phyloP scores from a whole-genome alignment of 2,113 vertebrate species.

The Parus major region DNA sequence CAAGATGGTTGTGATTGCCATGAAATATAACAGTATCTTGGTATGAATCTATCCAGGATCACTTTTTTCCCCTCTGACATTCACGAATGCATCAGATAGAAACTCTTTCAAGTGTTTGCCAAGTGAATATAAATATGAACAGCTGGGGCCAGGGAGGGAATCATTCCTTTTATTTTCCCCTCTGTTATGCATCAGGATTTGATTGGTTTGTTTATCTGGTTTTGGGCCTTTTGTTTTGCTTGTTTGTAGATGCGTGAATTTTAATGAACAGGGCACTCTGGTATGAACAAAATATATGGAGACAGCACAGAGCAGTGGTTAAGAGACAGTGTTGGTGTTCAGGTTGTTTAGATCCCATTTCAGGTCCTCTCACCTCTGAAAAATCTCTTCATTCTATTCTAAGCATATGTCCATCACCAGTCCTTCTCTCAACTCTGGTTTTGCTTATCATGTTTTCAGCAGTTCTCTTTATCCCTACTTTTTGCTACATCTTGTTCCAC shows the following conservation, averaged over 20 bases:
- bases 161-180: not conserved
- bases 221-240: constrained; percentile 4
- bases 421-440: not conserved
- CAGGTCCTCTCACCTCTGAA: not conserved
- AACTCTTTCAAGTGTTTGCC: constrained; percentile 45
- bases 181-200: constrained; percentile 13
- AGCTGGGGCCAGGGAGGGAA: not conserved
- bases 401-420: not conserved
- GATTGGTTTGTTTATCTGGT: constrained; percentile 28
- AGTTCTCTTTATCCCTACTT: not conserved
- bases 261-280: not conserved
- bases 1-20: not conserved
- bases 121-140: constrained; percentile 53
- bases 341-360: not conserved
- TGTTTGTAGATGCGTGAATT: constrained; percentile 5
- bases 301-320: not conserved
- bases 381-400: not conserved
- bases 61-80: not conserved
- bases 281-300: not conserved
- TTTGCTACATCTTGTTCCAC: not conserved
- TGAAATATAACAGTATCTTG: not conserved
- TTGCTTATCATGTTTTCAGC: not conserved
- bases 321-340: not conserved
- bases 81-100: constrained; percentile 9
- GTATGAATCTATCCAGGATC: not conserved